Percentiles rank a stretch among this genome's conserved stretches.
phyloP scores from a whole-genome alignment of 2,888 invertebrate species.

The Volucella inflata region DNA sequence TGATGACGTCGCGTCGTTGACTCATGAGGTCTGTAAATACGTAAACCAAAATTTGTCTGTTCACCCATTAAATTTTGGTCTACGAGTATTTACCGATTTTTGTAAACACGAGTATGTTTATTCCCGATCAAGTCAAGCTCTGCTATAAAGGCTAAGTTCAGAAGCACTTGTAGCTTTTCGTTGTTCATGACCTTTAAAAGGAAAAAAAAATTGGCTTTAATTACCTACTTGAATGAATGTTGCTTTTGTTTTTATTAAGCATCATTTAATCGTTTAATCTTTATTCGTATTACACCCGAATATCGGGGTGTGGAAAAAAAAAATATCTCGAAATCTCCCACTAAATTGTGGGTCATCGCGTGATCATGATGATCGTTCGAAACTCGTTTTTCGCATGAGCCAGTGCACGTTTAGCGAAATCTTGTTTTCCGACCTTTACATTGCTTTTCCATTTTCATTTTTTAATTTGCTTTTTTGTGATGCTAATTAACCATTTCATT shows the following conservation, averaged over 20 bases:
- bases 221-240: no score
- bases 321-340: constrained; percentile 15
- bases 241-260: no score
- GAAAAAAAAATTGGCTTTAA: neutral
- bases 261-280: no score
- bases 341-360: constrained; percentile 4
- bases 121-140: neutral
- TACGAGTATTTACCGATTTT: neutral
- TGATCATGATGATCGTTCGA: neutral
- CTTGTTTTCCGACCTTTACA: constrained; percentile 27
- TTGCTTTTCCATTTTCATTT: constrained; percentile 36
- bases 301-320: neutral
- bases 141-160: neutral
- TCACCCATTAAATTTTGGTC: neutral
- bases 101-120: constrained; percentile 2
- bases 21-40: no score
- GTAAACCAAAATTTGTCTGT: no score
- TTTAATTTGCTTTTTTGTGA: constrained; percentile 33
- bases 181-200: neutral
- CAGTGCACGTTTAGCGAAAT: constrained; percentile 13
- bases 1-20: no score
- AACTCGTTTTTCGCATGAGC: constrained; percentile 32
- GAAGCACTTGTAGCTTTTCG: neutral
- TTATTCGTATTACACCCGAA: neutral
- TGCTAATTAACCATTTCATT: constrained; percentile 44